Base-by-base conservation (phyloP, 1,140 invertebrate genomes). In the Cardiocondyla obscurior region DNA sequence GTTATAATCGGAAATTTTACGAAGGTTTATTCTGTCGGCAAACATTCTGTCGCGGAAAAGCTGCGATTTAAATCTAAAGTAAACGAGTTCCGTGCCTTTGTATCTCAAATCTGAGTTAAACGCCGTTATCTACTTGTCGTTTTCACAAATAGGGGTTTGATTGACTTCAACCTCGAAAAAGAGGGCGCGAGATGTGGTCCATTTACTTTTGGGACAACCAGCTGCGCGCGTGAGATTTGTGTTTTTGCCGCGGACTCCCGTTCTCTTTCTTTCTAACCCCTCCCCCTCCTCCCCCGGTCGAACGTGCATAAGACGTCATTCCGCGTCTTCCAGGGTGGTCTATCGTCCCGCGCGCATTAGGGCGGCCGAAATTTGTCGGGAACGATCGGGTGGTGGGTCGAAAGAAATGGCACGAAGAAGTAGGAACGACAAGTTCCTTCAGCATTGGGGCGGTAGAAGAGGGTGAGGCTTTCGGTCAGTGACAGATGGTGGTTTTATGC, bases 401-500 rank as follows among this genome's bases (percentile, higher is more conserved):
- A 53, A 85, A 82, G 58, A 82, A 82, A 74, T 30, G 14, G 62
- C 53, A 39, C 36, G 42, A 53, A 81, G 65, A 85, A 64, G 49
- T 64, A 70, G 69, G 62, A 86, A 82, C 77, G 84, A 77, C 74
- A 28, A 74, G 77, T 82, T 67, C 62, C 77, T 74, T 53, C 39
- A 60, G 76, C 62, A 19, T 67, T 49, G 58, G 62, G 60, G 65
- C 44, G 62, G 57, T 44, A 30, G 51, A 81, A 69, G 64, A 70
- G 62, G 76, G 84, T 69, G 77, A 82, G 58, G 46, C n/a, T 25
- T 36, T 19, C 36, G 60, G 85, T 85, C 85, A 86, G 84, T 86
- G 85, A 86, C 84, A 82, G 84, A 86, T 86, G 84, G 85, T 64
- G 36, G 36, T 44, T 85, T 85, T 74, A 74, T 65, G 57, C n/a